Conservation (phyloP, 2,888 invertebrate genomes). For the Monoplex corrugatus region DNA sequence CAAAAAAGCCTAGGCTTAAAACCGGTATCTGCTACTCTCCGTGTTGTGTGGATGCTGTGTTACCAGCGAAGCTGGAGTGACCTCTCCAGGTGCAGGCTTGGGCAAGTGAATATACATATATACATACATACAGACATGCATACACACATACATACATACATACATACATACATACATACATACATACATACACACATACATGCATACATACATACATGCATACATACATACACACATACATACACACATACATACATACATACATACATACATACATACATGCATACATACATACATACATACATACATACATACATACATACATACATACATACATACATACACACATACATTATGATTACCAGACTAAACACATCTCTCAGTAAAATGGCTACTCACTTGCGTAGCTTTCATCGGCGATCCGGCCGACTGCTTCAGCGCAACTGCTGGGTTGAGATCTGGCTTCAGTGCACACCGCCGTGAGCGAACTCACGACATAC, state of each 20-base stretch:
- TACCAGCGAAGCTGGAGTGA: too few species aligned
- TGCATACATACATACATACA: neutral
- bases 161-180: conserved; percentile 22
- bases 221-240: conserved; percentile 42
- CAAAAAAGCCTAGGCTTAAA: too few species aligned
- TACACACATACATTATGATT: neutral
- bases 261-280: neutral
- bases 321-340: neutral
- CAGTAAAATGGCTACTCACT: too few species aligned
- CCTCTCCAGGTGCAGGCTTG: too few species aligned
- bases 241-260: conserved; percentile 21
- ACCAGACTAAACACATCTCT: too few species aligned
- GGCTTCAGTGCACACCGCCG: too few species aligned
- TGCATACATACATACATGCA: neutral
- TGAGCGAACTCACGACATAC: too few species aligned
- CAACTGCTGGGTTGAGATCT: too few species aligned
- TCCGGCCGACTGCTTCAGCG: too few species aligned
- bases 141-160: conserved; percentile 36
- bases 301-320: neutral
- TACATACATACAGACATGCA: conserved; percentile 25
- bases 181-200: conserved; percentile 32
- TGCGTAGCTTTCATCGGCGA: too few species aligned
- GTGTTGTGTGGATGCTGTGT: too few species aligned
- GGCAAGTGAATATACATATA: conserved; percentile 26
- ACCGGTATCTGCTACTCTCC: too few species aligned